phyloP scores from a whole-genome alignment of 2,797 vertebrate genomes.

The Mionectes olivaceus region DNA sequence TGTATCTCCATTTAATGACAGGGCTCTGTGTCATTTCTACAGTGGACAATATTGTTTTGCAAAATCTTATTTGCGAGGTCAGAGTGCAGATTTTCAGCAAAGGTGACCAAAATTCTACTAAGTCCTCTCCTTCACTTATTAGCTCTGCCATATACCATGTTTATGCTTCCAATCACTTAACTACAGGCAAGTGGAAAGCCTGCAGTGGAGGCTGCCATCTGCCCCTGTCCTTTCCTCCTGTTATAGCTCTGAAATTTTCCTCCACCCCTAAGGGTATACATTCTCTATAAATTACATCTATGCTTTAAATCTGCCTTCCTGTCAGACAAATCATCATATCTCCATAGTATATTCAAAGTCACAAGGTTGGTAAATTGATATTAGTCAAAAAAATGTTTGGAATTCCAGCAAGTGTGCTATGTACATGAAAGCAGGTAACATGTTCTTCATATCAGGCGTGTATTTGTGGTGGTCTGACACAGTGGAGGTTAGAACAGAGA shows the following conservation, averaged over 20 bases:
- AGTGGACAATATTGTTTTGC: background rate
- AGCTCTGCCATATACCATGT: background rate
- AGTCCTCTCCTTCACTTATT: background rate
- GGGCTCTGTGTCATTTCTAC: background rate
- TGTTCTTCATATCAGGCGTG: rapidly evolving
- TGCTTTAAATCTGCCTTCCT: constrained; percentile 12
- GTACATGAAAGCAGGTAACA: background rate
- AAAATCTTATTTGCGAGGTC: background rate
- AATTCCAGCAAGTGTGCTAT: background rate
- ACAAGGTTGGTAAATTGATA: background rate
- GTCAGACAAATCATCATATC: background rate
- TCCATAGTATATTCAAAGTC: background rate
- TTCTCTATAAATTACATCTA: background rate
- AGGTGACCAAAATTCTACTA: background rate
- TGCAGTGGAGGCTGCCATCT: background rate
- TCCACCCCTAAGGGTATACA: background rate
- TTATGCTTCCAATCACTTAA: background rate
- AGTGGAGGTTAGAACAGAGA: background rate
- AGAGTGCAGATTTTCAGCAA: background rate
- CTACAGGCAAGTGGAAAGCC: background rate
- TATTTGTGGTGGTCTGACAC: background rate
- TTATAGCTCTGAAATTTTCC: background rate
- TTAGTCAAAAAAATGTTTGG: constrained; percentile 15
- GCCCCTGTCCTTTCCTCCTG: background rate
- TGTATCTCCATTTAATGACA: background rate